Evolutionary conservation across 2,888 invertebrate genomes (phyloP), one percentile per base, ranked within the genome.

Genomic region (Pardosa pseudoannulata): DNA sequence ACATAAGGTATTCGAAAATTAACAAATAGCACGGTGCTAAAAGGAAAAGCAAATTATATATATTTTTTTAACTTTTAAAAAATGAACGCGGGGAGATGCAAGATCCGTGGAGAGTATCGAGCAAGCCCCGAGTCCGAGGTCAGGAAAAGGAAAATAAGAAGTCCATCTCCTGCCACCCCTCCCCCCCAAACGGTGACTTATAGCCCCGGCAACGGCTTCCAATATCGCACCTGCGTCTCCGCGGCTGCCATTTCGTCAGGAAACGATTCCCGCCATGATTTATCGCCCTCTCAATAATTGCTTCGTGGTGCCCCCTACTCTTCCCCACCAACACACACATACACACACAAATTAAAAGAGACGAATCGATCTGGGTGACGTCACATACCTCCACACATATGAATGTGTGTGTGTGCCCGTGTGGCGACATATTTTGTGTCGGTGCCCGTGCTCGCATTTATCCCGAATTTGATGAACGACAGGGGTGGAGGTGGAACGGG

Each of bases 221-320:
- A 85, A 85, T 85, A 85, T 85, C 85, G 79, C 85, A 85, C 85
- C 85, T 85, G 85, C 79, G 79, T 46, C 41, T 46, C 41, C 41
- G 41, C 41, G 41, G 41, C 41, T 46, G 41, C 41, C 41, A 46
- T 46, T 46, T 46, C 41, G 41, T 46, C 41, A 46, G 41, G 41
- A 46, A 46, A 46, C 41, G 41, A 46, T 46, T 46, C 41, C 41
- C 41, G 41, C 41, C 41, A 46, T 46, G 41, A 46, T 46, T 46
- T 46, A 46, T 46, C 41, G 41, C 41, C 41, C 41, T 46, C 41
- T 11, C 41, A 46, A 46, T 46, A 46, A 46, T 46, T 46, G 41
- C 41, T 46, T 46, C 41, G 41, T 46, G 41, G 41, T 46, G 41
- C 41, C 41, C 41, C 16, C 16, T 2, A 9, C 41, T n/a, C 41